Base-by-base conservation (phyloP, 2,888 invertebrate species). In the Megaustenia siamemsis region DNA sequence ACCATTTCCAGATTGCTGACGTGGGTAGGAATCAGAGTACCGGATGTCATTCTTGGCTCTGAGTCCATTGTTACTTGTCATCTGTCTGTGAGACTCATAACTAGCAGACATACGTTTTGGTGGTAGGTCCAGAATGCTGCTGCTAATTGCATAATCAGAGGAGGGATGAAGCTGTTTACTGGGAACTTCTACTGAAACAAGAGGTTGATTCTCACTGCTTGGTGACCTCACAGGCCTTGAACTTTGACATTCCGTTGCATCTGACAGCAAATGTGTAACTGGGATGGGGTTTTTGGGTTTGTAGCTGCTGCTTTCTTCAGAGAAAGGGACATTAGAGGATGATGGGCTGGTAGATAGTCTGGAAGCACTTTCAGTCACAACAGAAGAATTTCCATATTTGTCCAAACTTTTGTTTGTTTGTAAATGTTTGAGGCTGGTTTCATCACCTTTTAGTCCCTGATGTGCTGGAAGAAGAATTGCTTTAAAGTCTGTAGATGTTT, bases 231-330 rank as follows among this genome's bases (percentile, higher is more conserved):
- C 18, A 15, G 0, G 21, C 43, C 49, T 49, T 45, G 49, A 32
- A 49, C 49, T 49, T 18, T 49, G 73, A 49, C 32, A 49, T 73
- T 73, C 49, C 32, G 49, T 4, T 3, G 18, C 49, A 73, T 49
- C n/a, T 73, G 73, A 32, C 49, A 32, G 32, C 38, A 49, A 28
- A 63, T 28, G 6, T 6, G 45, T 43, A 60, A 40, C 0, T 60
- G 56, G 60, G 40, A 6, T 28, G 10, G 66, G 45, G 35, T 78
- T 63, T 78, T 63, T 78, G 28, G 78, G 78, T 43, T 78, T 78
- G 63, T 78, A 78, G 63, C 78, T 78, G 66, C 63, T 63, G 40
- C 78, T 78, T 66, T 78, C 78, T 66, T 78, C 60, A n/a, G 35
- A 56, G 8, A 12, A 35, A 12, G n/a, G 15, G 5, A 10, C 60